Percentiles rank a stretch among this genome's conserved stretches.
phyloP scores from a whole-genome alignment of 2,113 vertebrate species.

The Himantopus leucocephalus region DNA sequence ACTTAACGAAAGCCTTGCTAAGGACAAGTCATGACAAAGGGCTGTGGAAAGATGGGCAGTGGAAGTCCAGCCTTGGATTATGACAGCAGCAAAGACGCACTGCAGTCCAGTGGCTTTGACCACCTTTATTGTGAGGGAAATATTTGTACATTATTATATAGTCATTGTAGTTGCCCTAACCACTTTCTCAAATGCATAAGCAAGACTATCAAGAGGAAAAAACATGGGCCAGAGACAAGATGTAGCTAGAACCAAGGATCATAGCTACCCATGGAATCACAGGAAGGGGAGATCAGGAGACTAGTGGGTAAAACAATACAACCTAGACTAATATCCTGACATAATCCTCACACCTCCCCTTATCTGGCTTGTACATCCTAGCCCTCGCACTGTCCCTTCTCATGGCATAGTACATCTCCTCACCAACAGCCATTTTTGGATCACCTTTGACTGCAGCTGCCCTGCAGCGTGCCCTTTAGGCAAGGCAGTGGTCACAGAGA shows the following conservation, averaged over 20 bases:
- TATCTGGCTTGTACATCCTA: not conserved
- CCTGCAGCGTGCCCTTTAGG: not conserved
- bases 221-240: not conserved
- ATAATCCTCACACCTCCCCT: not conserved
- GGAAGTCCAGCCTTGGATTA: not conserved
- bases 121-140: not conserved
- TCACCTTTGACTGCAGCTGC: not conserved
- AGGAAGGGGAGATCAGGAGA: not conserved
- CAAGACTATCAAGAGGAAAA: not conserved
- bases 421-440: not conserved
- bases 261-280: not conserved
- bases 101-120: not conserved
- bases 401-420: not conserved
- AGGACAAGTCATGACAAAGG: not conserved
- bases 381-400: not conserved
- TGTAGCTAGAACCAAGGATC: not conserved
- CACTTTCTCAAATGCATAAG: not conserved
- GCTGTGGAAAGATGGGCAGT: not conserved
- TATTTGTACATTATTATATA: not conserved
- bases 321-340: not conserved
- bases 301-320: not conserved
- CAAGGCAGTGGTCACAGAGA: not conserved
- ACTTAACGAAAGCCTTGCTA: not conserved
- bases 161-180: not conserved
- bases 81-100: not conserved